Conservation (phyloP, 2,797 vertebrate genomes). For the Onychomys leucogaster region DNA sequence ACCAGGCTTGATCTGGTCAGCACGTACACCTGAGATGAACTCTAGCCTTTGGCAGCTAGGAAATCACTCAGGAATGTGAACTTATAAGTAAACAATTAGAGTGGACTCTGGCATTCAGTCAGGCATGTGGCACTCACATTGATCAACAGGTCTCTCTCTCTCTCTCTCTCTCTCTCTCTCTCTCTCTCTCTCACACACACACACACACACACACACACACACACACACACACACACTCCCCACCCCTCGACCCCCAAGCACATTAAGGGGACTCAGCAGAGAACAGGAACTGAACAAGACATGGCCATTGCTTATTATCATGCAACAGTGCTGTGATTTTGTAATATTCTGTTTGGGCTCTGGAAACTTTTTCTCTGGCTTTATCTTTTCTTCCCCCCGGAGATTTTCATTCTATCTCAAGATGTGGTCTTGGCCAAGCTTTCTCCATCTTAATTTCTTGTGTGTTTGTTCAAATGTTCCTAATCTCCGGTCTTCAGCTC, state of each 20-base stretch:
- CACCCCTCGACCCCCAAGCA: neutral
- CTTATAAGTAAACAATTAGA: constrained; percentile 73
- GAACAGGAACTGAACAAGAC: constrained; percentile 11
- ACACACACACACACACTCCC: neutral
- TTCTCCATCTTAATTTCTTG: neutral
- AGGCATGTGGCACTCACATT: constrained; percentile 17
- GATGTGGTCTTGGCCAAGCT: neutral
- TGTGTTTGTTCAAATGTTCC: neutral
- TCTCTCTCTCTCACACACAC: neutral
- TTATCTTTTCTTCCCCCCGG: neutral
- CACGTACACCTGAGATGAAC: constrained; percentile 67
- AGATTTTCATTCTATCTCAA: constrained; percentile 19
- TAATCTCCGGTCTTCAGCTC: neutral
- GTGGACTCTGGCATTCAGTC: neutral
- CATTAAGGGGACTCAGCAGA: constrained; percentile 1
- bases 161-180: too few relatives aligned
- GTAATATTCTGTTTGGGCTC: neutral
- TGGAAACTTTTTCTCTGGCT: neutral
- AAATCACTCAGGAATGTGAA: constrained; percentile 63
- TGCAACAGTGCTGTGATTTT: neutral
- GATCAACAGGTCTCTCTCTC: neutral
- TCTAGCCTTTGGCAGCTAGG: neutral
- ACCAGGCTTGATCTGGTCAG: neutral
- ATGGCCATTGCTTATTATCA: neutral
- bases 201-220: neutral